Base-by-base conservation (phyloP, 2,113 vertebrate species). In the Trichomycterus rosablanca region DNA sequence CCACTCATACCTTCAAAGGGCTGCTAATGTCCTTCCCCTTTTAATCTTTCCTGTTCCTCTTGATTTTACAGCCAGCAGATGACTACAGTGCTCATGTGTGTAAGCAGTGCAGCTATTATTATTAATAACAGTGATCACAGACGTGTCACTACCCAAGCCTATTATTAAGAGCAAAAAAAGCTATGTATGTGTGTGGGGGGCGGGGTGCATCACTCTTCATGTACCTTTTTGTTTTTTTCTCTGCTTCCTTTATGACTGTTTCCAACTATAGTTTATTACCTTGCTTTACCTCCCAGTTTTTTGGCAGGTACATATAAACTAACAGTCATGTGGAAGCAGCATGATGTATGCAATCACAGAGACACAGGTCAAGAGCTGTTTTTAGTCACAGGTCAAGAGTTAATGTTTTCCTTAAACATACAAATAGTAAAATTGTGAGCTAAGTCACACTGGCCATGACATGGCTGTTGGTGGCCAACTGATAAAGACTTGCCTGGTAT, bases 1-100 rank as follows among this genome's bases (percentile, higher is more conserved):
- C 66, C 68, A 68, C 48, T 70, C 76, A 72, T 69, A 68, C 68
- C 67, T 67, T 76, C 26, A 78, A 80, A 75, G 55, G 49, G 48
- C 68, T 32, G 7, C 40, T 57, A 49, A 68, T 48, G 66, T 52
- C 53, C 54, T 49, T 54, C 22, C 39, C 49, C 28, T 54, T 37
- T n/a, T 39, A 28, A 63, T 59, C 37, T 61, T 46, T 19, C 51
- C 48, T 30, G 73, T 59, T 70, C 45, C 48, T 59, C 45, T 56
- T 22, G 2, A 68, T 57, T 70, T 49, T 50, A 55, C 30, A 55
- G 39, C 4, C 50, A 64, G 59, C 59, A 59, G 68, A 52, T 68
- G 63, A 71, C 9, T 58, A 37, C 54, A 61, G 52, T 67, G 53
- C 52, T 63, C 59, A 16, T 39, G 20, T 67, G 45, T 15, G 30